Evolutionary conservation across 2,113 vertebrate species (phyloP).

Genomic region (Eretmodus cyanostictus): DNA sequence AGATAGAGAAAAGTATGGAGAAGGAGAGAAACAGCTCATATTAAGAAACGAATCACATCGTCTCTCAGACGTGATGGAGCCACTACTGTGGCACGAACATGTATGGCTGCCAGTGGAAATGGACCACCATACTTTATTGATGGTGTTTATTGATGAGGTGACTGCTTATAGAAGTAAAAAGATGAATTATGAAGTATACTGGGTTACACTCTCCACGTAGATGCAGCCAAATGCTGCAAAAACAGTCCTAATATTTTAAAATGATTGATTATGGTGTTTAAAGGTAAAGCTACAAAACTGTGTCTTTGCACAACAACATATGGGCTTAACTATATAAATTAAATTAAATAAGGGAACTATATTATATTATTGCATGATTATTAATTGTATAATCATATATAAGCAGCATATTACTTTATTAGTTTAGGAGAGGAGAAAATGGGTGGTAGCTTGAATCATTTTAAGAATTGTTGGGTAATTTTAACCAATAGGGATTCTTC

Average conservation of each 20-base stretch:
- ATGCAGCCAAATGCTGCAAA: not conserved
- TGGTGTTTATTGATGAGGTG: not conserved
- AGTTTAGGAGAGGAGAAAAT: not conserved
- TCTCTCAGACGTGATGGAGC: not conserved
- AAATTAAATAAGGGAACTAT: rapidly evolving
- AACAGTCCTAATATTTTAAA: not conserved
- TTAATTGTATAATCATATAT: not conserved
- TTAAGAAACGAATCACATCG: rapidly evolving
- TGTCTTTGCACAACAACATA: not conserved
- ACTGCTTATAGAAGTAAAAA: not conserved
- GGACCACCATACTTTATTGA: not conserved
- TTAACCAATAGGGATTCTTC: not conserved
- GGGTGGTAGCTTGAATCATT: not conserved
- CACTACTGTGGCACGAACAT: not conserved
- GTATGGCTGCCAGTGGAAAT: not conserved
- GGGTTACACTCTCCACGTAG: not conserved
- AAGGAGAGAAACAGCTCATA: not conserved
- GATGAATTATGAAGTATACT: not conserved
- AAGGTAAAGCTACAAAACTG: not conserved
- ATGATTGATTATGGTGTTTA: not conserved
- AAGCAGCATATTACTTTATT: not conserved
- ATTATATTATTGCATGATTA: not conserved
- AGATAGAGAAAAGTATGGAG: not conserved
- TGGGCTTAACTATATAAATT: not conserved
- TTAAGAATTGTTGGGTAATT: not conserved